Conservation (phyloP, 2,113 vertebrate genomes). For the Mustela nigripes region DNA sequence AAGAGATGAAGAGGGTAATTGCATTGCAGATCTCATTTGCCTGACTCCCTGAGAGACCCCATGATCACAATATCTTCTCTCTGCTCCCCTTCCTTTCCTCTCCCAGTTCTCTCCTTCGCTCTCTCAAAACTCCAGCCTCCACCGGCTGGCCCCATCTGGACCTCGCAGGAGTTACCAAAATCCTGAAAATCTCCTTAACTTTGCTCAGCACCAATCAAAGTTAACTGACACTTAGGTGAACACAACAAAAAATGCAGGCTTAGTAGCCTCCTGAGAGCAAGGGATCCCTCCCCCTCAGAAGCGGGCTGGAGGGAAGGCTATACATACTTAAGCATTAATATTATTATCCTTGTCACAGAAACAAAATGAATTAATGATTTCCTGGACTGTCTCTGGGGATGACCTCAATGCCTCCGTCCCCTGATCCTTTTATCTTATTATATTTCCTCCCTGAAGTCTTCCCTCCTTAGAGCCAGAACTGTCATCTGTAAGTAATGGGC, state of each 20-base stretch:
- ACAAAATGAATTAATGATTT: slow-evolving; percentile 69
- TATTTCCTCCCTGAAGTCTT: slow-evolving; percentile 64
- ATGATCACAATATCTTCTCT: not conserved
- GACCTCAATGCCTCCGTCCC: slow-evolving; percentile 31
- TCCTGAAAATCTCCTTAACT: slow-evolving; percentile 19
- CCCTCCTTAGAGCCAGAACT: slow-evolving; percentile 61
- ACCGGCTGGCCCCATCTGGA: not conserved
- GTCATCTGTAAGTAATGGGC: slow-evolving; percentile 78
- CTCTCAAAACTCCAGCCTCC: not conserved
- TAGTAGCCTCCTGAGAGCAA: slow-evolving; percentile 14
- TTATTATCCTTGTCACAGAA: slow-evolving; percentile 73
- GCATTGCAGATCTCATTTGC: not conserved
- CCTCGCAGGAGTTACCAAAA: not conserved
- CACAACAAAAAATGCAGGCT: slow-evolving; percentile 57
- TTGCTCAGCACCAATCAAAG: not conserved
- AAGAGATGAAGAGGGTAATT: not conserved
- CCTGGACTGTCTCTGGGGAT: slow-evolving; percentile 64
- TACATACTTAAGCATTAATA: slow-evolving; percentile 75
- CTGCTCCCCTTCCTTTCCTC: not conserved
- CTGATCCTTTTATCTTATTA: slow-evolving; percentile 68
- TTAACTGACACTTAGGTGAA: not conserved
- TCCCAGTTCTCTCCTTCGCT: not conserved
- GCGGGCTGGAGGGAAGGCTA: slow-evolving; percentile 54
- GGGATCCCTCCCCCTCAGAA: slow-evolving; percentile 56
- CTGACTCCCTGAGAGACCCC: not conserved